Evolutionary conservation across 2,888 invertebrate species (phyloP), one percentile per base, ranked within the genome.

Genomic region (Amphipoea oculea): DNA sequence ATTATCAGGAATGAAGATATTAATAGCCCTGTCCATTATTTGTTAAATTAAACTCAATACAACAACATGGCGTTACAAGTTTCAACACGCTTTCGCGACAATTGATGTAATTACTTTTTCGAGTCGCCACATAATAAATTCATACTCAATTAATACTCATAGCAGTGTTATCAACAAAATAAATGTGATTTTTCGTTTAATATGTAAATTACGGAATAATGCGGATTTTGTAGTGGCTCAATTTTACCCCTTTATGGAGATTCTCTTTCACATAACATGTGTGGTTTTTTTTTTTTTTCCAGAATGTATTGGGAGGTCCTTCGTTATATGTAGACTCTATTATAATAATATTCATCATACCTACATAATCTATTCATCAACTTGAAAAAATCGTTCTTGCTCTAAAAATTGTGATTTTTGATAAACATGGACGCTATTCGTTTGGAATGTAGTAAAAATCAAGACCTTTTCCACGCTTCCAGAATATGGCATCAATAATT

Each of bases 111-210:
- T 87, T 80, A 67, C 68, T 71, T 71, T 83, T 74, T 51, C 63
- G 74, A 76, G 62, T 81, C 75, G 63, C 71, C 79, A 82, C 76
- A 82, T 86, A 77, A 80, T 80, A 79, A 84, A 86, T 87, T 82
- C 79, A 79, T 76, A 81, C 83, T 68, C 82, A 84, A 89, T 89
- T 86, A 86, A 84, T 75, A 81, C 71, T 45, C 66, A 63, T 62
- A 68, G 69, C 73, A 74, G 70, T 67, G 77, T 60, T 79, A 80
- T 86, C 66, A 73, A 70, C 75, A 65, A 78, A 72, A 76, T 84
- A 78, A 85, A 80, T 79, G 81, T 65, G 76, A 78, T 81, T 86
- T 84, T 88, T 88, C 83, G 82, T 82, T 88, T 84, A 85, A 88
- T 84, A 89, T 88, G 87, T 77, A 88, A 88, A 88, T 87, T 51